phyloP scores from a whole-genome alignment of 2,113 vertebrate genomes.

The zebrafish (Danio rerio) region DNA sequence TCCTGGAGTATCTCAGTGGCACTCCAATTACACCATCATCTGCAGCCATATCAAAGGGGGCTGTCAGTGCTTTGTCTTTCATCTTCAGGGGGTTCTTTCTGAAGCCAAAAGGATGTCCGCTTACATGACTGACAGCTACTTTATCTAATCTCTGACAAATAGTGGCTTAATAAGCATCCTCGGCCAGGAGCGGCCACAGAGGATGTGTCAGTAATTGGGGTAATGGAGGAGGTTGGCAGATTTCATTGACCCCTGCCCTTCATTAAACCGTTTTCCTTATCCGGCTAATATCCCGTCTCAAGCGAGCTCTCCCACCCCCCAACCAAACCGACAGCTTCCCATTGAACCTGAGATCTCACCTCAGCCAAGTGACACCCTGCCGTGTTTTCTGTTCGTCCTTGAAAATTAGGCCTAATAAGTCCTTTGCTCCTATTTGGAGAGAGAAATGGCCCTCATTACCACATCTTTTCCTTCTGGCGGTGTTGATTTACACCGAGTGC shows the following conservation, averaged over 20 bases:
- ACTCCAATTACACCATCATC: slow-evolving; percentile 54
- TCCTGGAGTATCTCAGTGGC: slow-evolving; percentile 48
- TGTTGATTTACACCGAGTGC: slow-evolving; percentile 33
- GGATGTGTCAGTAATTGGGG: slow-evolving; percentile 86
- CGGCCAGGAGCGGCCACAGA: slow-evolving; percentile 82
- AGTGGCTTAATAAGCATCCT: slow-evolving; percentile 86
- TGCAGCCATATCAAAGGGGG: slow-evolving; percentile 51
- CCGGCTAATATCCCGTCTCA: slow-evolving; percentile 69
- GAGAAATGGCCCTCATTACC: slow-evolving; percentile 53
- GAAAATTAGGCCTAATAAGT: slow-evolving; percentile 61
- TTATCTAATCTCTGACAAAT: slow-evolving; percentile 79
- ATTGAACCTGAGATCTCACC: slow-evolving; percentile 74
- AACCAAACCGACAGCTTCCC: slow-evolving; percentile 51
- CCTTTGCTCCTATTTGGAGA: slow-evolving; percentile 60
- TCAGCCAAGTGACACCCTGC: slow-evolving; percentile 76
- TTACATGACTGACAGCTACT: slow-evolving; percentile 77
- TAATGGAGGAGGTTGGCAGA: slow-evolving; percentile 87
- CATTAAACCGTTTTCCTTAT: slow-evolving; percentile 85
- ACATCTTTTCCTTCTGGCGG: slow-evolving; percentile 12
- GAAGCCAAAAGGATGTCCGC: slow-evolving; percentile 37
- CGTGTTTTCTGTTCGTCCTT: slow-evolving; percentile 55
- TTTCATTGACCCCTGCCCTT: slow-evolving; percentile 87
- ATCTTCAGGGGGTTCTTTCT: slow-evolving; percentile 26
- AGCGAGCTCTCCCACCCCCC: slow-evolving; percentile 63
- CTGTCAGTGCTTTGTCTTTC: slow-evolving; percentile 51